Base-by-base conservation (phyloP, 2,888 invertebrate genomes). In the Lasioglossum malachurum region DNA sequence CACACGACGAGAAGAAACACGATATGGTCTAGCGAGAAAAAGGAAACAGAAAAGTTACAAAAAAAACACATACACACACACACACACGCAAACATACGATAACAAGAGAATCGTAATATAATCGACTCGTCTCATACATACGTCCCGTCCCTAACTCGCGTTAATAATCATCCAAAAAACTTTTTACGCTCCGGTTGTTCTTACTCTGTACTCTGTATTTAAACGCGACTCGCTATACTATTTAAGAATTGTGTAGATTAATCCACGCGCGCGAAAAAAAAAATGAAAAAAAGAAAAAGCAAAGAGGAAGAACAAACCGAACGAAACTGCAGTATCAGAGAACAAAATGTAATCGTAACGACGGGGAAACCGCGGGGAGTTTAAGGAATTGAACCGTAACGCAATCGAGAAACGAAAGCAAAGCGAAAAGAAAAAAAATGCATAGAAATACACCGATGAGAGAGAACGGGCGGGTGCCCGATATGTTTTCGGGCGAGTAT, bases 151-250 rank as follows among this genome's bases (percentile, higher is more conserved):
- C 89, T 87, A 84, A 89, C 84, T 75, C 77, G 88, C 64, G 84
- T 84, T 84, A 87, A 85, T 84, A 83, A 88, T 84, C 87, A 64
- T 88, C 87, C 88, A 82, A 84, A 90, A 82, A 88, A 90, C 84
- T 88, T 90, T 90, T 85, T 90, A 90, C 84, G 87, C 89, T 90
- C 87, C 90, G 84, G 84, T 87, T 86, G 83, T 87, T 87, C 87
- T 87, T 87, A 87, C 83, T 87, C 83, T 78, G 80, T 76, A 79
- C 85, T 87, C 75, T 86, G 73, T 87, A 87, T 87, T 83, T 86
- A 87, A 69, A 86, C 73, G 83, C 83, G 35, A 78, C 67, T 69
- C 83, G 78, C 83, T 75, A 80, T 75, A 80, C 64, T 83, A 86
- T 73, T 83, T 86, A 86, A 87, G 80, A 53, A 86, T 85, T 78